Conservation (phyloP, 2,888 invertebrate genomes). For the Eledona agricola region DNA sequence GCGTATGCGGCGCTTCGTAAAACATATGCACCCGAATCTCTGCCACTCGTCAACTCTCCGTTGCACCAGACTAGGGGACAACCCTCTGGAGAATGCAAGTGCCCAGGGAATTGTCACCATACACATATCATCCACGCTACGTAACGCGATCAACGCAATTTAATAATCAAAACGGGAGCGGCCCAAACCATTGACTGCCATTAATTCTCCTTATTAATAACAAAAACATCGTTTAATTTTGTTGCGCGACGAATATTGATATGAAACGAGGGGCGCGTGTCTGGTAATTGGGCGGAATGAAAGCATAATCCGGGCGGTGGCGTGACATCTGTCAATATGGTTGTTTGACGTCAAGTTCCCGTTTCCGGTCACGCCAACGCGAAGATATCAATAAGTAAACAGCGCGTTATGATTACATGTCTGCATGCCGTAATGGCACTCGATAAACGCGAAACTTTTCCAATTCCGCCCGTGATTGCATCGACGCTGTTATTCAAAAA, state of each 20-base stretch:
- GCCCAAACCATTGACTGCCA: neutral
- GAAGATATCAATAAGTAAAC: slow-evolving; percentile 39
- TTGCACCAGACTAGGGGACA: slow-evolving; percentile 17
- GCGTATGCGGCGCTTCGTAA: too few relatives aligned
- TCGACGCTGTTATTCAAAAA: slow-evolving; percentile 53
- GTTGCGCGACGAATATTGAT: slow-evolving; percentile 7
- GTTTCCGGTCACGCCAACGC: slow-evolving; percentile 44
- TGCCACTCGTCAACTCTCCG: slow-evolving; percentile 26
- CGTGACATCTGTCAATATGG: slow-evolving; percentile 48
- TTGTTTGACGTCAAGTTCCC: slow-evolving; percentile 44
- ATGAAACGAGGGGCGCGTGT: slow-evolving; percentile 35
- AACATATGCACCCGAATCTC: slow-evolving; percentile 23
- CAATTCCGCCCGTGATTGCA: slow-evolving; percentile 60
- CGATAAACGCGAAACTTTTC: slow-evolving; percentile 60
- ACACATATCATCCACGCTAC: slow-evolving; percentile 52
- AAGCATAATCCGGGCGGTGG: slow-evolving; percentile 33
- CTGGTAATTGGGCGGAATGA: slow-evolving; percentile 35
- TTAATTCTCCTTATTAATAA: neutral
- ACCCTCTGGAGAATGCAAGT: slow-evolving; percentile 18
- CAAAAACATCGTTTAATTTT: slow-evolving; percentile 9
- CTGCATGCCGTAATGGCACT: slow-evolving; percentile 43
- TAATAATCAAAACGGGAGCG: slow-evolving; percentile 50
- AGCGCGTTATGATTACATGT: slow-evolving; percentile 40
- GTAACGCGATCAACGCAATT: slow-evolving; percentile 52
- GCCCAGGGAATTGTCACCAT: slow-evolving; percentile 39